Evolutionary conservation across 2,113 vertebrate species (phyloP).

Genomic region (Perccottus glenii): DNA sequence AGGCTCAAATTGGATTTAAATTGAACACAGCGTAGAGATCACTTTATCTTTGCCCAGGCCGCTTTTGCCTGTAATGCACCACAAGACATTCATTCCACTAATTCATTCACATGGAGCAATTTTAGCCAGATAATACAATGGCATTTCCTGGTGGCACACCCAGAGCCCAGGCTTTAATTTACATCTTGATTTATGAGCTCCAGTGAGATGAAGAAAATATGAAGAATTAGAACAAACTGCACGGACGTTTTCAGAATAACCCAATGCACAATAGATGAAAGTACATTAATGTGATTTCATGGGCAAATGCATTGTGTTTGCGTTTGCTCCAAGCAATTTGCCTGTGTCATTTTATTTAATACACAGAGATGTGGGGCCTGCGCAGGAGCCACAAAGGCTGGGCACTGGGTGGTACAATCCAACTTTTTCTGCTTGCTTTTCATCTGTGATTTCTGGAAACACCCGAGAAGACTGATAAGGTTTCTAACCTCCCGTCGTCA

Average conservation of each 20-base stretch:
- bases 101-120: constrained; percentile 13
- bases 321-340: constrained; percentile 8
- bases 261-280: constrained; percentile 35
- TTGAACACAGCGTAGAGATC: constrained; percentile 21
- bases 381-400: background rate
- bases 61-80: background rate
- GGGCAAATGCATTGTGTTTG: constrained; percentile 41
- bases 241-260: constrained; percentile 16
- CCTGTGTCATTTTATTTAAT: constrained; percentile 27
- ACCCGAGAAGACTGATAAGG: constrained; percentile 17
- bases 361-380: background rate
- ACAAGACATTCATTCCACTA: background rate
- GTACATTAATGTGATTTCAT: constrained; percentile 34
- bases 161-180: constrained; percentile 31
- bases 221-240: constrained; percentile 14
- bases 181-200: constrained; percentile 53
- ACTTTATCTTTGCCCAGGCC: constrained; percentile 22
- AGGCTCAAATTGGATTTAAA: background rate
- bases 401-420: background rate
- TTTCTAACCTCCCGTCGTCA: background rate
- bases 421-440: background rate
- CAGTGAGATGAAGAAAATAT: constrained; percentile 9
- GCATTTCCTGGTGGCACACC: constrained; percentile 35
- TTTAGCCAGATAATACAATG: constrained; percentile 13
- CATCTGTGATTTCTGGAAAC: constrained; percentile 13